Base-by-base conservation (phyloP, 2,113 vertebrate species). In the Parotia lawesii region DNA sequence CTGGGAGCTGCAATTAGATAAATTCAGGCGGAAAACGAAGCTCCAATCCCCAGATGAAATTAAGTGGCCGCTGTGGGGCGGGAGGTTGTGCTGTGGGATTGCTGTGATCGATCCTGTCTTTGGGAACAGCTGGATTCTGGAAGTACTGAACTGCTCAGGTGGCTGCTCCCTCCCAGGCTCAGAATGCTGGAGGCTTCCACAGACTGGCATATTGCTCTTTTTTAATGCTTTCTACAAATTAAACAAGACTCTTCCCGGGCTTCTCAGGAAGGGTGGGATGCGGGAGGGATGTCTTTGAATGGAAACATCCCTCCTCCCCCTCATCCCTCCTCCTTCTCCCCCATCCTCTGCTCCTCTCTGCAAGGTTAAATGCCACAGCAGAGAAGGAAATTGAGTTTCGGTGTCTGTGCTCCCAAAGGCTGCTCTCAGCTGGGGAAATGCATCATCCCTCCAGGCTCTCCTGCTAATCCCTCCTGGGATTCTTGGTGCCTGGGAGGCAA, bases 301-400 rank as follows among this genome's bases (percentile, higher is more conserved):
- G 58, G 78, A 47, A 86, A 5, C 38, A 78, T 77, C 93, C 5
- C 1, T 69, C 64, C 47, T 93, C 42, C 44, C 45, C 56, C 58
- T 42, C 72, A 33, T 80, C 64, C 35, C 47, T 85, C 76, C 71
- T 73, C 76, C 91, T 61, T 6, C 44, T 78, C 56, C 45, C 77
- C 33, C 40, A 19, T 65, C 60, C 72, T 37, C 19, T 40, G 0
- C 66, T 90, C 56, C 61, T 61, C 72, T 48, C 80, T 8, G 2
- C 21, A 17, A 61, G 87, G 94, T 93, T 62, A 87, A 89, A 73
- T 79, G 80, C 70, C 70, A 38, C 20, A n/a, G 89, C 33, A 8
- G 50, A 48, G 84, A 22, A 81, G 71, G 76, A 93, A 86, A 94
- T 90, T 75, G 93, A 82, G 81, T 87, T 90, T 88, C 66, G n/a